phyloP scores from a whole-genome alignment of 1,140 invertebrate species.

The Homalodisca vitripennis region DNA sequence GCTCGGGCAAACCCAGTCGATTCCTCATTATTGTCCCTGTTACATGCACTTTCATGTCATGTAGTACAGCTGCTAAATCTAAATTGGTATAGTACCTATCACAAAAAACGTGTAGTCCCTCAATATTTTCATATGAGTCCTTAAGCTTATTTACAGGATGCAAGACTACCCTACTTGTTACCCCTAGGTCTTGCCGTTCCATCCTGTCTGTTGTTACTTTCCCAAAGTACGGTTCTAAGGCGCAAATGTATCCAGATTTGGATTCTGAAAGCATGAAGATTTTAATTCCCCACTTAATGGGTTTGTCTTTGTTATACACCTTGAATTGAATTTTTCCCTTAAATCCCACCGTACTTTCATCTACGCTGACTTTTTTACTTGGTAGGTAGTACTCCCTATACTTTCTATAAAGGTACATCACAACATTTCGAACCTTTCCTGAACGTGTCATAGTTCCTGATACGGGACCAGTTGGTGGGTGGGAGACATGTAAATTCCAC shows the following conservation, averaged over 20 bases:
- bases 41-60: no score
- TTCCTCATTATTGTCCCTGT: no score
- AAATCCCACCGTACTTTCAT: slow-evolving; percentile 12
- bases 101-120: no score
- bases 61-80: no score
- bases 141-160: neutral
- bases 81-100: no score
- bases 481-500: neutral
- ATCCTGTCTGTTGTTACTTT: neutral
- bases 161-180: neutral
- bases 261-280: neutral
- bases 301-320: no score
- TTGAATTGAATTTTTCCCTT: slow-evolving; percentile 13
- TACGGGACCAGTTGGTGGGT: neutral
- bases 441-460: neutral
- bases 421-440: slow-evolving; percentile 3
- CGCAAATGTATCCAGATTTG: neutral
- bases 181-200: neutral
- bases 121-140: no score
- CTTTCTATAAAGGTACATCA: neutral
- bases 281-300: no score
- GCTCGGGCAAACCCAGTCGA: no score
- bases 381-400: slow-evolving; percentile 6
- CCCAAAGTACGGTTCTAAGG: no score
- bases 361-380: neutral